Base-by-base conservation (phyloP, 2,113 vertebrate genomes). In the Oncorhynchus tshawytscha region DNA sequence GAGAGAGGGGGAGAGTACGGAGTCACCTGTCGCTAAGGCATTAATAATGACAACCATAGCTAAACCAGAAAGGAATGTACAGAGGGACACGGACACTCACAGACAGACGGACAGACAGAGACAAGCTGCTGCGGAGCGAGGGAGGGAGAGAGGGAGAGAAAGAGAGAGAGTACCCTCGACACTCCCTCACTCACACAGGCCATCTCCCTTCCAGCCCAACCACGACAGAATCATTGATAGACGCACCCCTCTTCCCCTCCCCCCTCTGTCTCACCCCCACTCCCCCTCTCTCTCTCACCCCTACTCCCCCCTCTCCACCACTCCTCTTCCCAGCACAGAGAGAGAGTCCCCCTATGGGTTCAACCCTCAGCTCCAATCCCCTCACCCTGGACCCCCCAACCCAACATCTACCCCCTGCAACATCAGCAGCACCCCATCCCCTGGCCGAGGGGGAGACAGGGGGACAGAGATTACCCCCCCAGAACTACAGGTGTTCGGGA, bases 241-340 rank as follows among this genome's bases (percentile, higher is more conserved):
- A 15, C 81, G 49, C 1, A 84, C 88, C 0, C 86, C 91, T 7
- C 90, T 89, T 67, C 88, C 88, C 66, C 85, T 84, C 71, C 48
- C 82, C 74, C 66, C 86, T 8, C 76, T 78, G 34, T 75, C 69
- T 1, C 78, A 3, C 54, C 49, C 81, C 7, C 78, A 79, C 70
- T 69, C 83, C 4, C 81, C 80, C 8, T 45, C 75, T 1, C 25
- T 74, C 20, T 20, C 81, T 0, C 70, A 78, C 8, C 84, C 80
- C 3, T 92, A 82, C 49, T 78, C 88, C n/a, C 75, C 2, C 72
- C 88, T 27, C 85, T 91, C 24, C 91, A 89, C 54, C 82, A 81
- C 25, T 22, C 76, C 72, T 62, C 60, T 80, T 71, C 79, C 8
- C n/a, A 24, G 24, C 81, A 84, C 79, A 84, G 82, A 75, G 87